Evolutionary conservation across 30 jellyfish, hydroid and myxozoan genomes (phyloP).

Genomic region (Hydractinia symbiolongicarpus): DNA sequence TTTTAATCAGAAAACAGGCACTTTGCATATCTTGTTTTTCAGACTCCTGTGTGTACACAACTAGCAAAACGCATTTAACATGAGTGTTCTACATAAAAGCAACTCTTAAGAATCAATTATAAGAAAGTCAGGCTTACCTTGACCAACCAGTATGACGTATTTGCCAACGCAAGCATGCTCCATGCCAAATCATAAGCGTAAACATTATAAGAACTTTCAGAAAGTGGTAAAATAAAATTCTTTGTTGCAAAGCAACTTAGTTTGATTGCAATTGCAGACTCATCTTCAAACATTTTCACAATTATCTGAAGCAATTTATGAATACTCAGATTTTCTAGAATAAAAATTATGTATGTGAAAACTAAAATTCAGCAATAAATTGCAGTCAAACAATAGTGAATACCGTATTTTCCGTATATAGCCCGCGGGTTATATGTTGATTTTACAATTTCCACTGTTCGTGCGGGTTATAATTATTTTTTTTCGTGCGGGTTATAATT

Average conservation of each 20-base stretch:
- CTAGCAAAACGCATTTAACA: no score
- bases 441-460: no score
- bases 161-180: constrained; percentile 38
- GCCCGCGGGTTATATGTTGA: no score
- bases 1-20: no score
- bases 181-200: constrained; percentile 54
- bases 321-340: constrained; percentile 46
- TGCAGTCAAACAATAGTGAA: no score
- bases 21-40: no score
- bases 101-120: not conserved
- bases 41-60: no score
- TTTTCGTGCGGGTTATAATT: no score
- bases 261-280: constrained; percentile 77
- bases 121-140: constrained; percentile 42
- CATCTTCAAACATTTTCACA: constrained; percentile 50
- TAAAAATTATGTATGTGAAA: no score
- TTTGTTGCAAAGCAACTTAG: constrained; percentile 66
- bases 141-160: constrained; percentile 71
- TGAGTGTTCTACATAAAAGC: not conserved
- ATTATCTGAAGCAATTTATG: constrained; percentile 40
- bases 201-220: constrained; percentile 38
- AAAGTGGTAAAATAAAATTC: constrained; percentile 42
- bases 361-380: no score
- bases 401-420: no score
- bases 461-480: no score